Evolutionary conservation across 2,797 vertebrate genomes (phyloP), one percentile per base, ranked within the genome.

Genomic region (Chiroxiphia lanceolata): DNA sequence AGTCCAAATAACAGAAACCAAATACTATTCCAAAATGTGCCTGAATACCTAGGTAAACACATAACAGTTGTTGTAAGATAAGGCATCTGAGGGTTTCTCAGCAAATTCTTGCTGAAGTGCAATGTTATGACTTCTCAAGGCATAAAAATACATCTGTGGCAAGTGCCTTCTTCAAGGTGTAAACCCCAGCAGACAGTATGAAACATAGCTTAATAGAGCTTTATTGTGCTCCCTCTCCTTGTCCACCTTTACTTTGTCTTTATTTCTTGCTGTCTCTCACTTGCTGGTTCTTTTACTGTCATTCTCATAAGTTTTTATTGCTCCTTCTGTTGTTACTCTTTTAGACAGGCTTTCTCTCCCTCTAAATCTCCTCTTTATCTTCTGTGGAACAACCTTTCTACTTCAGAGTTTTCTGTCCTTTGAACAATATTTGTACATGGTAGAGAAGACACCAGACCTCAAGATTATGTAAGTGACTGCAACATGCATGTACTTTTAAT

Each of bases 191-290:
- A n/a, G 70, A 44, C 36, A 33, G 38, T 8, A 23, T 83, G 67
- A 90, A 95, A 75, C 53, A 50, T 29, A 45, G 51, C 63, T 79
- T 81, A 70, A 76, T 71, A 45, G 56, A 86, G 61, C 67, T 95
- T 96, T 90, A 78, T 47, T 82, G 34, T 36, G 44, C 33, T 86
- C 33, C 29, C 36, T 82, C 78, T 71, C 47, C 70, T 88, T 74
- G 47, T 47, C 51, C 74, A 84, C 70, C 47, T 93, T 90, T 70
- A 47, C 64, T 89, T 90, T 76, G 83, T 83, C 83, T 92, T 92
- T 77, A 77, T 92, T 65, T 87, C 48, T 68, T 40, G 16, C 75
- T 78, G 20, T 81, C 42, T 94, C 61, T 83, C 29, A 36, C 47
- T 84, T 56, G 21, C 65, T 17, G 26, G 42, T 60, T 85, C 44